phyloP scores from a whole-genome alignment of 2,113 vertebrate genomes.

The Psilopsiagon aymara region DNA sequence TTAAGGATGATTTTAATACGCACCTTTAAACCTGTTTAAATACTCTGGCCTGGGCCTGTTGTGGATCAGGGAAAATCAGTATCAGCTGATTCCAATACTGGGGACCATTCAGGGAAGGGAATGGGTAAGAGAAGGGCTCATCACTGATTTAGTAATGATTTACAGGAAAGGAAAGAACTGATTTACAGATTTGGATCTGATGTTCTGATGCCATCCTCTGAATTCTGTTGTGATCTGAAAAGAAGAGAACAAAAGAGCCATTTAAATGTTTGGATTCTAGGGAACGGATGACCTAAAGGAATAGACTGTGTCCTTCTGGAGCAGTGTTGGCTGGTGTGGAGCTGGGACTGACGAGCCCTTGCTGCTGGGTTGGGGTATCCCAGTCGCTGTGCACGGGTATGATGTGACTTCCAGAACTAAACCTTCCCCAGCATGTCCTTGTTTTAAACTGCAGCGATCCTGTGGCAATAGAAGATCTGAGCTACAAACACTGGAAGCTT shows the following conservation, averaged over 20 bases:
- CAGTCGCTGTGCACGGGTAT: accelerated
- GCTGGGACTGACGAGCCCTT: neutral
- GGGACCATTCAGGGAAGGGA: conserved; percentile 44
- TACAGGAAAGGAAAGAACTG: neutral
- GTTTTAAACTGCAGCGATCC: neutral
- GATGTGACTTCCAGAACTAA: neutral
- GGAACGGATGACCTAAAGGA: neutral
- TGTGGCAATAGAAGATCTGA: neutral
- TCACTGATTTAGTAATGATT: neutral
- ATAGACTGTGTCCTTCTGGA: neutral
- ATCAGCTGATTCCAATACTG: conserved; percentile 41
- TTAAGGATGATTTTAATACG: conserved; percentile 70
- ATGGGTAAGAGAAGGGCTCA: neutral
- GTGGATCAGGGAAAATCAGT: conserved; percentile 28
- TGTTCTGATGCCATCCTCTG: neutral
- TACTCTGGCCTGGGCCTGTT: conserved; percentile 59
- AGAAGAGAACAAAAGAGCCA: neutral
- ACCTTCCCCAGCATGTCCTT: neutral
- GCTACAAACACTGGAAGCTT: neutral
- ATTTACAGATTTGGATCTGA: neutral
- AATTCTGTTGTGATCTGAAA: neutral
- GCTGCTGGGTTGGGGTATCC: neutral
- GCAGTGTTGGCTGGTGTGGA: neutral
- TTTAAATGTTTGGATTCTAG: neutral
- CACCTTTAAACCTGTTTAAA: conserved; percentile 56